Evolutionary conservation across 30 jellyfish, hydroid and myxozoan species (phyloP).

Genomic region (Clytia hemisphaerica): DNA sequence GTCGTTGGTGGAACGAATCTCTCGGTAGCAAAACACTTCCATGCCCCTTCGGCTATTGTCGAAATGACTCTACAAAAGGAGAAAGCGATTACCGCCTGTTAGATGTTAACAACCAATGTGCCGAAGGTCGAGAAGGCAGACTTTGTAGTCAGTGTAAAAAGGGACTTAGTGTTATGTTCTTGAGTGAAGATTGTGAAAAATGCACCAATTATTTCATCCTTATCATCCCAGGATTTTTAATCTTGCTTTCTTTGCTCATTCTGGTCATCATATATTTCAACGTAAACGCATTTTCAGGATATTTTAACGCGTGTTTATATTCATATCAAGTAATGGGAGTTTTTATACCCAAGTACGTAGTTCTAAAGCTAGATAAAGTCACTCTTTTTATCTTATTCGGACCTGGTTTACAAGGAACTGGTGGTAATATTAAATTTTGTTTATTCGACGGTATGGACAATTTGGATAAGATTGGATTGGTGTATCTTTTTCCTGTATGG

Average conservation of each 20-base stretch:
- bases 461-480: conserved; percentile 31
- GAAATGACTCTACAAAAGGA: neutral
- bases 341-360: conserved; percentile 25
- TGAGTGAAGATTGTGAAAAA: conserved; percentile 31
- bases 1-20: conserved; percentile 43
- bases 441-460: conserved; percentile 46
- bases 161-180: conserved; percentile 46
- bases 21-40: conserved; percentile 8
- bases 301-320: conserved; percentile 48
- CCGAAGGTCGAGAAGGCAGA: conserved; percentile 28
- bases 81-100: conserved; percentile 7
- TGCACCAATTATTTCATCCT: conserved; percentile 24
- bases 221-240: conserved; percentile 17
- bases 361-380: conserved; percentile 19
- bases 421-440: conserved; percentile 38
- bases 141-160: conserved; percentile 45
- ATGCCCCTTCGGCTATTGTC: conserved; percentile 8
- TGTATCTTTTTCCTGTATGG: conserved; percentile 41
- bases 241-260: conserved; percentile 13
- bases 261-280: conserved; percentile 35
- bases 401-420: conserved; percentile 48
- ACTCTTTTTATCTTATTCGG: conserved; percentile 18
- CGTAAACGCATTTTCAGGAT: conserved; percentile 49
- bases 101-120: conserved; percentile 15
- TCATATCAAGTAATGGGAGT: conserved; percentile 56